phyloP scores from a whole-genome alignment of 2,888 invertebrate genomes.

The Autographa pulchrina region DNA sequence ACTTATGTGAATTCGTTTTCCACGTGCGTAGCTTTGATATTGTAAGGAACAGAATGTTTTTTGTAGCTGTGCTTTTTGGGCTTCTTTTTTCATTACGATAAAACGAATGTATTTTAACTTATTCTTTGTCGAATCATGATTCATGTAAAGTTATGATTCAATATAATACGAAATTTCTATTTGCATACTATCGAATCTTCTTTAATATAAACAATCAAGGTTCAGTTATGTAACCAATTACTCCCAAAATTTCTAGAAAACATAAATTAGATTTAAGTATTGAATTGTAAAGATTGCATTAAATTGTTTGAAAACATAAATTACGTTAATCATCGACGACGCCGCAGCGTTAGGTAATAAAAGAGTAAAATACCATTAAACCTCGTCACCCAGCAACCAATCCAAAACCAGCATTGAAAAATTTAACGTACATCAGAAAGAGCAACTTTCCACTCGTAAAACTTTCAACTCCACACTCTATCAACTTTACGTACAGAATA shows the following conservation, averaged over 20 bases:
- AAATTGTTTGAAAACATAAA: no score
- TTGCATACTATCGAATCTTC: no score
- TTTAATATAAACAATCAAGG: no score
- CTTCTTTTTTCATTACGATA: background rate
- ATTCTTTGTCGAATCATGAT: background rate
- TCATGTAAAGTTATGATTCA: no score
- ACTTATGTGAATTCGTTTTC: constrained; percentile 31
- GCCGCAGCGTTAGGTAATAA: constrained; percentile 23
- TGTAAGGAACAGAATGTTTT: constrained; percentile 14
- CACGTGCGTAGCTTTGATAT: constrained; percentile 17
- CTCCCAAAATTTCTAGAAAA: no score
- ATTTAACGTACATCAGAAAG: background rate
- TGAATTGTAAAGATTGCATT: no score
- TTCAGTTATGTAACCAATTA: no score
- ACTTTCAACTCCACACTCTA: constrained; percentile 5
- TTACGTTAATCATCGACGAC: background rate
- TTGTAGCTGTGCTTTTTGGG: background rate
- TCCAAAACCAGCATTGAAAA: background rate
- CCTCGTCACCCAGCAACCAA: background rate
- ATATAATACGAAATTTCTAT: no score
- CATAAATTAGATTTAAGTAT: no score
- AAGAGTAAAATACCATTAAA: background rate
- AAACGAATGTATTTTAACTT: background rate
- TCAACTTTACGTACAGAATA: constrained; percentile 42
- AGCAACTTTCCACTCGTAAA: background rate